Evolutionary conservation across 2,797 vertebrate genomes (phyloP).

Genomic region (Siniperca scherzeri): DNA sequence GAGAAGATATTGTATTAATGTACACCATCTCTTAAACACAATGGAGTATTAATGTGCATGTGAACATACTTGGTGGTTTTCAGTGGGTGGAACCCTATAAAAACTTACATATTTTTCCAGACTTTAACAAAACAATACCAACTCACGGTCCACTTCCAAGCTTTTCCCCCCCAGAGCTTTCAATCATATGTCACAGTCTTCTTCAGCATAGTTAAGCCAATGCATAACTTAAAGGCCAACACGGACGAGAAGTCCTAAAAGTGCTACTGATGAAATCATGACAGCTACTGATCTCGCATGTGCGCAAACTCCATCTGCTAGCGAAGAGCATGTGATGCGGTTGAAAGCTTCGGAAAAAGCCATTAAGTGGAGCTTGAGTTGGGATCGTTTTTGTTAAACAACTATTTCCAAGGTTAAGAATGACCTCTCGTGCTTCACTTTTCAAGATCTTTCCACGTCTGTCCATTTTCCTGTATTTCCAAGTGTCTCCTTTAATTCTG

Average conservation of each 20-base stretch:
- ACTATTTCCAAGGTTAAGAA: neutral
- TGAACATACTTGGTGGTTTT: slow-evolving; percentile 17
- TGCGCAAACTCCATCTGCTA: neutral
- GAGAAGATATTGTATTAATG: neutral
- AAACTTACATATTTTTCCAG: neutral
- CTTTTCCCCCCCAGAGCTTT: neutral
- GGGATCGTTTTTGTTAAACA: neutral
- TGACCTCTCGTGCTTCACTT: neutral
- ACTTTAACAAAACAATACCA: neutral
- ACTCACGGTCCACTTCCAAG: neutral
- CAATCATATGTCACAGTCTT: neutral
- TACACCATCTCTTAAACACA: neutral
- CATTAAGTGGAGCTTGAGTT: neutral
- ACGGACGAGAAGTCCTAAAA: neutral
- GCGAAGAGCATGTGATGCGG: neutral
- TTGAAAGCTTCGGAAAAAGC: neutral
- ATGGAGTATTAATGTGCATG: slow-evolving; percentile 12
- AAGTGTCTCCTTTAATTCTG: slow-evolving; percentile 4
- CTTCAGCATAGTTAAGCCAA: neutral
- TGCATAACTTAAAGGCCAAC: neutral
- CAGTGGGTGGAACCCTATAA: neutral
- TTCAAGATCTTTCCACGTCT: neutral
- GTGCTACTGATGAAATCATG: neutral
- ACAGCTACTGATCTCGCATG: neutral
- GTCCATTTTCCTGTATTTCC: neutral